phyloP scores from a whole-genome alignment of 2,888 invertebrate species.

The Microdon myrmicae region DNA sequence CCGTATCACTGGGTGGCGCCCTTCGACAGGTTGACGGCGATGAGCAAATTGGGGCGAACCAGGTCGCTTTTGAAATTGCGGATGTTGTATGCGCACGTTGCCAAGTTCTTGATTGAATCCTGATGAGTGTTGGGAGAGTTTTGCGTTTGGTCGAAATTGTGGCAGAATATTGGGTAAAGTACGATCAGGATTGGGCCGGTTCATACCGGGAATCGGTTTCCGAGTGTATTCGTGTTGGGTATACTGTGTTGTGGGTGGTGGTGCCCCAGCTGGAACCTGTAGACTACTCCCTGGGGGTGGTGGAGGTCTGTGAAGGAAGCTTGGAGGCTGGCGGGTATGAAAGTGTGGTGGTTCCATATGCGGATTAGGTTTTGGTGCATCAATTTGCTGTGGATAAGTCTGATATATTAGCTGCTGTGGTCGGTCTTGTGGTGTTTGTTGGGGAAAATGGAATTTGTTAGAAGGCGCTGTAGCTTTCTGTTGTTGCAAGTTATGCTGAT shows the following conservation, averaged over 20 bases:
- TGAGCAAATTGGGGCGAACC: conserved; percentile 62
- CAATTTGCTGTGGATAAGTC: conserved; percentile 63
- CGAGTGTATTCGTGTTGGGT: conserved; percentile 61
- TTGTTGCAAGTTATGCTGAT: conserved; percentile 59
- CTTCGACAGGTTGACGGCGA: conserved; percentile 58
- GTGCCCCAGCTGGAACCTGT: conserved; percentile 46
- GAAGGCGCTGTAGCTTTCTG: conserved; percentile 32
- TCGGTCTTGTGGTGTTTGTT: conserved; percentile 24
- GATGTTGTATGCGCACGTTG: conserved; percentile 61
- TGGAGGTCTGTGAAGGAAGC: conserved; percentile 42
- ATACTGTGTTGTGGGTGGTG: conserved; percentile 41
- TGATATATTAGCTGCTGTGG: conserved; percentile 41
- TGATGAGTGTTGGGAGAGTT: conserved; percentile 67
- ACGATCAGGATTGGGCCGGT: conserved; percentile 57
- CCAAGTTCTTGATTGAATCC: conserved; percentile 62
- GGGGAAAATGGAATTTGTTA: conserved; percentile 20
- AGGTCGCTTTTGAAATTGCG: conserved; percentile 55
- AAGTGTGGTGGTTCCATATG: conserved; percentile 64
- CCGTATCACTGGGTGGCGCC: conserved; percentile 61
- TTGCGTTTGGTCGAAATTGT: conserved; percentile 77
- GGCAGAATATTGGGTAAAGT: conserved; percentile 76
- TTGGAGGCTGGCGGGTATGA: conserved; percentile 43
- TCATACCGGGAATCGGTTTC: conserved; percentile 58
- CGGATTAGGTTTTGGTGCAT: conserved; percentile 67
- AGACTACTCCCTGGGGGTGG: conserved; percentile 24